Evolutionary conservation across 2,113 vertebrate species (phyloP), one percentile per base, ranked within the genome.

Genomic region (Beaufortia kweichowensis): DNA sequence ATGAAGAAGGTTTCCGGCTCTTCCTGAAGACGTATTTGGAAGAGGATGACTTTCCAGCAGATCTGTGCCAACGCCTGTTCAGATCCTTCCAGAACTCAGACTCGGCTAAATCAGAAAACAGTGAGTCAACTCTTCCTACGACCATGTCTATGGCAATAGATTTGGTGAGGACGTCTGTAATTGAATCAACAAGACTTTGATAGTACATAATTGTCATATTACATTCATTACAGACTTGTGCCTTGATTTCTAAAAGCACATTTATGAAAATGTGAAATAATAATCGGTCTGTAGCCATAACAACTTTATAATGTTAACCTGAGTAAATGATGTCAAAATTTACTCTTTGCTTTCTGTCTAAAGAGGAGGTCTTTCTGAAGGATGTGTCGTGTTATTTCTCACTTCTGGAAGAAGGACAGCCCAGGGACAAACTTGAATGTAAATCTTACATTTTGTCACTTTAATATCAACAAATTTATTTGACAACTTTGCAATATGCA

Each of bases 311-410:
- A 35, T 35, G 33, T 35, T 35, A 35, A 9, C 33, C 5, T 35
- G 33, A 35, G 3, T 35, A 35, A 35, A 35, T 35, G 41, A 3
- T 14, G 15, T 15, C 14, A 46, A 15, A 46, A 53, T n/a, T 21
- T n/a, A 50, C 15, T 53, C 21, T 48, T 28, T 31, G 72, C 41
- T 75, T 4, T 24, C 6, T 29, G 35, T n/a, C 24, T 50, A 9
- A 64, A 41, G 91, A 79, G 19, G 87, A 89, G 9, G 92, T 98
- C 21, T 94, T 91, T 81, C 90, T 97, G 46, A 94, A 91, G 63
- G 95, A 97, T 26, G 91, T 98, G 53, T 96, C 94, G 84, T 98
- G 96, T 87, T 97, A 98, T 87, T 95, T 98, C 83, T 95, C 95
- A 0, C 92, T 98, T 79, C 89, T 98, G 90, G 96, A 98, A 86